A percentile compares a stretch with the other conserved stretches of the same genome.
Evolutionary conservation across 2,888 invertebrate genomes (phyloP).

Genomic region (Latrodectus hesperus): DNA sequence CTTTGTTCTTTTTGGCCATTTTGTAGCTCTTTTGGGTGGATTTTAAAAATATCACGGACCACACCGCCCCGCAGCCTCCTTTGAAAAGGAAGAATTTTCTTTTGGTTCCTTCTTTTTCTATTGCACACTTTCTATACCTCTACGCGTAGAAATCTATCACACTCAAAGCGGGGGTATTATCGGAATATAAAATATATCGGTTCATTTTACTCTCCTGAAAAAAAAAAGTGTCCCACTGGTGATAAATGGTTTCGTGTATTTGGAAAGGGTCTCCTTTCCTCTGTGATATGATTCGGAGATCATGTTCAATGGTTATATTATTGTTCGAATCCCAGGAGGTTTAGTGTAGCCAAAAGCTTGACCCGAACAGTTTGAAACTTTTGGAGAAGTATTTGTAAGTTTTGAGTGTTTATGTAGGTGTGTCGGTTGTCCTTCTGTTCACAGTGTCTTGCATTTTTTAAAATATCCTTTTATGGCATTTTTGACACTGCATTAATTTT

Average conservation of each 20-base stretch:
- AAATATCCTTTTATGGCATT: too few relatives aligned
- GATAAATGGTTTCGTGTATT: constrained; percentile 57
- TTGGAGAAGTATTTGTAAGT: constrained; percentile 50
- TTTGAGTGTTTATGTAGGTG: neutral
- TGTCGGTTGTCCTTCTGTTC: constrained; percentile 3
- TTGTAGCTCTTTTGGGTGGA: constrained; percentile 22
- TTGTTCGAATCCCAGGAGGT: constrained; percentile 18
- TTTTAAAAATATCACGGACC: constrained; percentile 47
- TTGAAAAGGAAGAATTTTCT: neutral
- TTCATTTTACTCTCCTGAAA: constrained; percentile 46
- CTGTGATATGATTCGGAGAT: constrained; percentile 32
- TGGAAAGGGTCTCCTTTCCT: constrained; percentile 34
- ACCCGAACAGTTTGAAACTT: constrained; percentile 33
- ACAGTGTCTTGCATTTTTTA: neutral
- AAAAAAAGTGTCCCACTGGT: constrained; percentile 23
- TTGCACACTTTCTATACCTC: neutral
- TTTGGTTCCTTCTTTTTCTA: neutral
- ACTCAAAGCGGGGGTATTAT: constrained; percentile 58
- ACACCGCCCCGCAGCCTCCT: neutral
- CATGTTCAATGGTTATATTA: constrained; percentile 44
- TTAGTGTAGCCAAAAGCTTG: constrained; percentile 7
- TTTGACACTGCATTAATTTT: too few relatives aligned
- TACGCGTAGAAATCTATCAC: constrained; percentile 49
- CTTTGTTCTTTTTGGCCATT: constrained; percentile 64
- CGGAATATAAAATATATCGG: constrained; percentile 67